Evolutionary conservation across 2,888 invertebrate genomes (phyloP), one percentile per base, ranked within the genome.

Genomic region (Odontocolon sp.): DNA sequence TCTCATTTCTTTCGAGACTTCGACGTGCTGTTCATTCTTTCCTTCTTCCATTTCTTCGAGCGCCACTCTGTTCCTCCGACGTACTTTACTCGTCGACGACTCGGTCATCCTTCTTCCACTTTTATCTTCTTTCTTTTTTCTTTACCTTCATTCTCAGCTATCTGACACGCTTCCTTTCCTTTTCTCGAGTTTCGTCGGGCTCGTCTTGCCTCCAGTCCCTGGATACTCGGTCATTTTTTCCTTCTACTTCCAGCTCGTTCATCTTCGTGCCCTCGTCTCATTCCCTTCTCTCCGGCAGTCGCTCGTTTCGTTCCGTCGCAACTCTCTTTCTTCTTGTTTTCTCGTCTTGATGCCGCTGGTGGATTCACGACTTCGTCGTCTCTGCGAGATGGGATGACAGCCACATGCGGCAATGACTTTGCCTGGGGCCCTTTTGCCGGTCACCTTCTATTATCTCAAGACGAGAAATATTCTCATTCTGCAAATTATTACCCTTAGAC

Each of bases 141-240:
- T 50, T 50, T 56, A 40, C 31, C 61, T 52, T 64, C 54, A 61
- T 66, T 63, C 63, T 47, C 63, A 23, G 28, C 31, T 40, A n/a
- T n/a, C 63, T 31, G 31, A 36, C 42, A 79, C 63, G 26, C 50
- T 50, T 64, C 38, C 64, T 64, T 64, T 64, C 23, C 36, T 23
- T 50, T 47, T 4, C 5, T 11, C 38, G 50, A 23, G 26, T 50
- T 26, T 28, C 28, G 64, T 64, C 50, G 36, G 36, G 23, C 9
- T 36, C 2, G 50, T 26, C 14, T 38, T 23, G 11, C 47, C 47
- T 64, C 47, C 50, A 36, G 36, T 50, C 23, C 45, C 23, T 18
- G 26, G 36, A 36, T 38, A 23, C 36, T 50, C 50, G 50, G 50
- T 64, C 64, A 64, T 50, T 64, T 42, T 64, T 64, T 64, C 36